Percentiles rank a stretch among this genome's conserved stretches.
Conservation (phyloP, 1,140 invertebrate species). For the Popillia japonica region DNA sequence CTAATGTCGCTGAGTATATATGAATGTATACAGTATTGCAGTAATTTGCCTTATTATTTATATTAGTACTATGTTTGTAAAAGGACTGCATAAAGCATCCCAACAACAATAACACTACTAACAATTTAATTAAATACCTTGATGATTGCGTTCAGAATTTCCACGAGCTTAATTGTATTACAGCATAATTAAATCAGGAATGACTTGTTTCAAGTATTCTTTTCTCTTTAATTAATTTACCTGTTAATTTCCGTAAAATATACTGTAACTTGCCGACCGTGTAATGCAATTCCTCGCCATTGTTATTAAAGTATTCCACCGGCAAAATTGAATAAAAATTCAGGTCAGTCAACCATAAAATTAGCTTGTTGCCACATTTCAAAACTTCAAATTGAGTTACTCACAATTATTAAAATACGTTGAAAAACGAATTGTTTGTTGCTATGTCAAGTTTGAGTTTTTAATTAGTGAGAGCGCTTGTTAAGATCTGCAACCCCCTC, state of each 20-base stretch:
- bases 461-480: too few relatives aligned
- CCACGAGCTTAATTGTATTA: neutral
- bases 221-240: neutral
- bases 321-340: neutral
- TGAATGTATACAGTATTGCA: too few relatives aligned
- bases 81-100: neutral
- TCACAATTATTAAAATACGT: too few relatives aligned
- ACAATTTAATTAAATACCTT: neutral
- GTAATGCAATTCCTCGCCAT: neutral
- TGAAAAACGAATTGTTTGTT: too few relatives aligned
- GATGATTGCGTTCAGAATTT: neutral
- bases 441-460: too few relatives aligned
- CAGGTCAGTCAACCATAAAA: neutral
- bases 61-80: too few relatives aligned
- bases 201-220: neutral
- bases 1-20: too few relatives aligned
- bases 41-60: too few relatives aligned
- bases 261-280: neutral
- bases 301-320: neutral
- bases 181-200: neutral
- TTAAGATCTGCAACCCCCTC: too few relatives aligned
- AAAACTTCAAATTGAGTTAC: neutral
- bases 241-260: neutral
- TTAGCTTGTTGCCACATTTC: neutral
- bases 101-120: too few relatives aligned